These are phyloP conservation scores for Heliconius cydno DNA, from an alignment of 2,888 invertebrate genomes.

Conservation along the genomic window DNA sequence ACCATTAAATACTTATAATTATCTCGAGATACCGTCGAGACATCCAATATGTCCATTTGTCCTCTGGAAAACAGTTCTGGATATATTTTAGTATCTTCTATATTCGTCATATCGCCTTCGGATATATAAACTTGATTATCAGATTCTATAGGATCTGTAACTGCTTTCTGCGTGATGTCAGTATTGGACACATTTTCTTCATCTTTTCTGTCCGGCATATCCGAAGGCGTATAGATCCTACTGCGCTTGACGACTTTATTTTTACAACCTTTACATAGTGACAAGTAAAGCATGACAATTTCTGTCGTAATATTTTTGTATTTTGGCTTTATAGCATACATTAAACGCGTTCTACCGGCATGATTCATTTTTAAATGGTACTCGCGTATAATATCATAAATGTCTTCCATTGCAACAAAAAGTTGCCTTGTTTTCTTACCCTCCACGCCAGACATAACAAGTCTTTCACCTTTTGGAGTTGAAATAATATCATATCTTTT, in stretches of 20 bases:
- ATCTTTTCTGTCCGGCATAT: background rate
- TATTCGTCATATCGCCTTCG: conserved; percentile 25
- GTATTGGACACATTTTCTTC: conserved; percentile 25
- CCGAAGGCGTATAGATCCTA: conserved; percentile 24
- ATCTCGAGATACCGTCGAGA: conserved; percentile 56
- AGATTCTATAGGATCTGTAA: conserved; percentile 37
- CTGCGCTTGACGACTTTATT: conserved; percentile 47
- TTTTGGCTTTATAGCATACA: conserved; percentile 58
- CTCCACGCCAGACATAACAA: conserved; percentile 50
- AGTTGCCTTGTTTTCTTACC: conserved; percentile 51
- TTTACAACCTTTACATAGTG: conserved; percentile 59
- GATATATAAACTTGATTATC: conserved; percentile 23
- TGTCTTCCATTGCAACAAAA: conserved; percentile 61
- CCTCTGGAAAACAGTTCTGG: conserved; percentile 62
- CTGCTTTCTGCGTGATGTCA: conserved; percentile 14
- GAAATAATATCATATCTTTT: conserved; percentile 59
- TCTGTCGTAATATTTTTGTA: conserved; percentile 64
- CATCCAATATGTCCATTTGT: conserved; percentile 63
- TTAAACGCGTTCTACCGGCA: conserved; percentile 61
- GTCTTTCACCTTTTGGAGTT: conserved; percentile 57
- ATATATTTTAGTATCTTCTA: conserved; percentile 45
- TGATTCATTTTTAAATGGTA: conserved; percentile 62
- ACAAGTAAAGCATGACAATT: conserved; percentile 59
- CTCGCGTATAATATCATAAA: conserved; percentile 62
- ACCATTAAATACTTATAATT: conserved; percentile 63